These are phyloP conservation scores for Chalcis sispes DNA, from an alignment of 2,888 invertebrate species.

Conservation along the genomic window DNA sequence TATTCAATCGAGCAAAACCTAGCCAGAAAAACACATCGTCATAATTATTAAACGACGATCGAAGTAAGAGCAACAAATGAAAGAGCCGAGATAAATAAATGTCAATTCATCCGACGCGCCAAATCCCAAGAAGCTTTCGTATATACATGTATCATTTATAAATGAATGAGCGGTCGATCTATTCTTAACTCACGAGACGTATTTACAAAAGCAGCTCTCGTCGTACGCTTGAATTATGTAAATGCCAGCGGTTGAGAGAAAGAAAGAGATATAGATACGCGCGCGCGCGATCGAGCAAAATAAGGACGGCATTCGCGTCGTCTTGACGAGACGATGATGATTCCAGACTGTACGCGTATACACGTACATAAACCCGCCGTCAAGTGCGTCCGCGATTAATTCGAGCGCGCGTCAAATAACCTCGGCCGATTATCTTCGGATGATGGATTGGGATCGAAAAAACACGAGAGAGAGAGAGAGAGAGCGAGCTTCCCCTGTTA, in stretches of 20 bases:
- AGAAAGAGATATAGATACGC: conserved; percentile 32
- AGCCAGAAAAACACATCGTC: too few species aligned
- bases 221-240: conserved; percentile 55
- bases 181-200: conserved; percentile 46
- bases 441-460: conserved; percentile 52
- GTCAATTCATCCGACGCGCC: conserved; percentile 40
- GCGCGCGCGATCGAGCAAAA: conserved; percentile 29
- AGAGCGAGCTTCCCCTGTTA: neutral
- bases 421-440: conserved; percentile 25
- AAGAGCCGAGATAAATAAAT: conserved; percentile 36
- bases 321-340: conserved; percentile 10
- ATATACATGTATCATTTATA: conserved; percentile 48
- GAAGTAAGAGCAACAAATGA: neutral
- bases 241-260: conserved; percentile 32
- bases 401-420: neutral
- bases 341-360: neutral
- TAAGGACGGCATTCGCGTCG: conserved; percentile 19
- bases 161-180: conserved; percentile 47
- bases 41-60: too few species aligned
- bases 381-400: conserved; percentile 5
- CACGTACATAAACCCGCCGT: too few species aligned
- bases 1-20: neutral
- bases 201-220: conserved; percentile 46
- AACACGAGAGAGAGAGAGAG: too few species aligned
- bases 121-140: conserved; percentile 38